Evolutionary conservation across 2,888 invertebrate genomes (phyloP), one percentile per base, ranked within the genome.

Genomic region (Notodonta dromedarius): DNA sequence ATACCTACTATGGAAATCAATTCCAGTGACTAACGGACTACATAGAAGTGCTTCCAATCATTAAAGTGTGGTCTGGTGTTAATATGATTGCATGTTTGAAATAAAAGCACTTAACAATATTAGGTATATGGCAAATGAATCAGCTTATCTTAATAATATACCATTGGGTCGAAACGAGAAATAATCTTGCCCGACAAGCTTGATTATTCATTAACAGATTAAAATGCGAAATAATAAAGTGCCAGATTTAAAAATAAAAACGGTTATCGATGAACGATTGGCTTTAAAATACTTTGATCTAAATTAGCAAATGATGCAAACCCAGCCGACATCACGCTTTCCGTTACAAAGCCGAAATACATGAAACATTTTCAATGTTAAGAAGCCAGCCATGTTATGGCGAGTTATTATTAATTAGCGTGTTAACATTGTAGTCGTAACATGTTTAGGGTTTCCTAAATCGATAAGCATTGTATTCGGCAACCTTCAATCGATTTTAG

Each of bases 401-500:
- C 35, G 0, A 9, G 50, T 42, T 44, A 32, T 24, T 40, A 40
- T 55, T 56, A 56, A 56, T 56, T 44, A 56, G 56, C 9, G 16
- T 9, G 55, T 55, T 14, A 51, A 24, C 53, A 35, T 35, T 4
- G 24, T 24, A 35, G 35, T 35, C 35, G 53, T 35, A 35, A 55
- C 40, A 56, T 13, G 40, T 44, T 32, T 54, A 54, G 13, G 54
- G 44, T 50, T 44, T 52, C 50, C n/a, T 48, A 55, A 64, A 72
- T 74, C 70, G 62, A 69, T 72, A 60, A 39, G 24, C 58, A 59
- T 64, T 63, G 60, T 67, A 61, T 59, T 65, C 64, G 63, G 56
- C 61, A 72, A 69, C 75, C 70, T 73, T 74, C 62, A 57, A 58
- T 58, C 51, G 53, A 53, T 56, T 44, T 66, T 66, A 73, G 67